These are phyloP conservation scores for Brotula barbata DNA, from an alignment of 2,797 vertebrate species.

Conservation along the genomic window DNA sequence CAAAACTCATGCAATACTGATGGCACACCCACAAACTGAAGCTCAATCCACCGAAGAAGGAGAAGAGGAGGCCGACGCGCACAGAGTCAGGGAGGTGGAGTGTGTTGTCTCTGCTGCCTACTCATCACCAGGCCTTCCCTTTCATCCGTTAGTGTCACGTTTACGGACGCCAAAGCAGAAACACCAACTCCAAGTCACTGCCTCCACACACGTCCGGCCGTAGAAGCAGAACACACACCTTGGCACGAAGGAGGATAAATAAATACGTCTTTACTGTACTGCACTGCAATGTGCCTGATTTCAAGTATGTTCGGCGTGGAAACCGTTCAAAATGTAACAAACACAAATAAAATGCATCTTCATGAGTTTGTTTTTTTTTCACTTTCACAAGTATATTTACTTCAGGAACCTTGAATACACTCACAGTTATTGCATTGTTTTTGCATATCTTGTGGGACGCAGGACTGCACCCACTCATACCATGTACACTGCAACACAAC, in stretches of 20 bases:
- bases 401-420: slow-evolving; percentile 81
- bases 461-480: slow-evolving; percentile 66
- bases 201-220: slow-evolving; percentile 26
- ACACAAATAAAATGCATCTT: slow-evolving; percentile 72
- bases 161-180: slow-evolving; percentile 6
- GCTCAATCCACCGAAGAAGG: slow-evolving; percentile 76
- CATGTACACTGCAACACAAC: slow-evolving; percentile 57
- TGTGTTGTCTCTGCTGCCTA: slow-evolving; percentile 6
- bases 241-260: slow-evolving; percentile 50
- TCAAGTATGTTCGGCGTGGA: slow-evolving; percentile 97
- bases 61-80: slow-evolving; percentile 25
- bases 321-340: slow-evolving; percentile 87
- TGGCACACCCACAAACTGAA: slow-evolving; percentile 76
- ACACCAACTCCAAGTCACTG: slow-evolving; percentile 20
- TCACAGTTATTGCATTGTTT: slow-evolving; percentile 99
- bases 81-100: slow-evolving; percentile 25
- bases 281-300: slow-evolving; percentile 93
- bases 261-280: slow-evolving; percentile 73
- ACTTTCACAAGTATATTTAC: slow-evolving; percentile 67
- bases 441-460: slow-evolving; percentile 99
- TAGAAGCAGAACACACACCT: slow-evolving; percentile 28
- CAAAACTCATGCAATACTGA: slow-evolving; percentile 89
- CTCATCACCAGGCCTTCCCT: background rate
- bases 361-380: slow-evolving; percentile 53
- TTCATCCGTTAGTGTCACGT: background rate